Evolutionary conservation across 2,888 invertebrate species (phyloP), one percentile per base, ranked within the genome.

Genomic region (Netelia fuscicornis): DNA sequence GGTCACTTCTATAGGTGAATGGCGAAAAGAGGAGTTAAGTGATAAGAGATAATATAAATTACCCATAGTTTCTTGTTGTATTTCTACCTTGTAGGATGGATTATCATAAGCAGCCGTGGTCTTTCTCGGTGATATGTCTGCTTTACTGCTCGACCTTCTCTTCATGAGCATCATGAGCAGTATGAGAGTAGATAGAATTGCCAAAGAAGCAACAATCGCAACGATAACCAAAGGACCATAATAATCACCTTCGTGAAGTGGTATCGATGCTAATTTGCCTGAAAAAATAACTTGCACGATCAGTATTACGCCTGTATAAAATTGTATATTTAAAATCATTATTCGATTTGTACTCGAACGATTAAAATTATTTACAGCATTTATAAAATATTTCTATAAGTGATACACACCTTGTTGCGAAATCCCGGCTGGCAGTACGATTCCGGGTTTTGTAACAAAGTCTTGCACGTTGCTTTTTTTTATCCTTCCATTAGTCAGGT

Each of bases 1-100:
- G 30, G 30, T 30, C 30, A 30, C 30, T 72, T 37, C 25, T 11
- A 10, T 23, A n/a, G 2, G 9, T 17, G 25, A 70, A 48, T 74
- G 17, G 56, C 54, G 80, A 71, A 58, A 77, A 86, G 86, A 85
- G 85, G 80, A 62, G 30, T 10, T 54, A 56, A 68, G 81, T 83
- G 83, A 87, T 83, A 72, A 88, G 87, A 86, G 87, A 90, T 87
- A 89, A 90, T 88, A 86, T 89, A 86, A 92, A 93, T 94, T 95
- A 97, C 98, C 97, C 97, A 98, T 97, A 91, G 98, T 98, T 95
- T 98, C 98, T 95, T 98, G 98, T 94, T 98, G 98, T 94, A 98
- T 96, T 94, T 98, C 98, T 93, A 98, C 97, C 96, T 98, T 98
- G 95, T 98, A 98, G 91, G 98, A 98, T 65, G 98, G 98, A 94